A percentile compares a stretch with the other conserved stretches of the same genome.
Evolutionary conservation across 2,888 invertebrate species (phyloP).

Genomic region (Caenorhabditis sp.): DNA sequence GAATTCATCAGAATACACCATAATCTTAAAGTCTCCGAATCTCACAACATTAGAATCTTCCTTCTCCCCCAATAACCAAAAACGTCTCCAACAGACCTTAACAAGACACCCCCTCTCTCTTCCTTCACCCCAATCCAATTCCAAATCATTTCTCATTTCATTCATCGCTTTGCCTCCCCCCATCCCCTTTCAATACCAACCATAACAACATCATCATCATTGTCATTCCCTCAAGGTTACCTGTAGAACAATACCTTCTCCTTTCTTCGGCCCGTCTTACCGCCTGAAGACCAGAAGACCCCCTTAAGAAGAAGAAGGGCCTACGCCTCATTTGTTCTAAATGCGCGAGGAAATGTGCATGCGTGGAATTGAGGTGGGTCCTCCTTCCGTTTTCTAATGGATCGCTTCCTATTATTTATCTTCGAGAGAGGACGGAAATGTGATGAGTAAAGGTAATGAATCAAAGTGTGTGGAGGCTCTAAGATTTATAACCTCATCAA

Average conservation of each 20-base stretch:
- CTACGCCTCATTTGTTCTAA: conserved; percentile 62
- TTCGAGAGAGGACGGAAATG: conserved; percentile 3
- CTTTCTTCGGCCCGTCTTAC: conserved; percentile 12
- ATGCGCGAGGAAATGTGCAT: conserved; percentile 53
- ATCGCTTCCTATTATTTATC: conserved; percentile 7
- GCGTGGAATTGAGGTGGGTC: not conserved
- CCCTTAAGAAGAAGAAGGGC: conserved; percentile 32
- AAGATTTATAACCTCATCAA: no score
- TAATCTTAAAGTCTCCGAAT: no score
- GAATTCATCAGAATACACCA: no score
- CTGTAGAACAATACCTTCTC: conserved; percentile 57
- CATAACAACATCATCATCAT: not conserved
- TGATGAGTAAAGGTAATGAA: conserved; percentile 31
- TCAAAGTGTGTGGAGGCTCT: conserved; percentile 9
- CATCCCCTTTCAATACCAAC: not conserved
- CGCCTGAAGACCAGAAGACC: conserved; percentile 49
- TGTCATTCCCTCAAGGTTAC: conserved; percentile 59
- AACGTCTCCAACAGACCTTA: no score
- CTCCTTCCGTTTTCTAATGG: conserved; percentile 54
- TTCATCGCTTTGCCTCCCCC: not conserved
- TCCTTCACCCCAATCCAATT: conserved; percentile 39
- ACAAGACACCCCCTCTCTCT: no score
- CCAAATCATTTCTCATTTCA: conserved; percentile 24
- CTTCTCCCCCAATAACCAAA: no score
- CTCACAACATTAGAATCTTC: no score